phyloP scores from a whole-genome alignment of 2,797 vertebrate genomes.

The Epinephelus coioides region DNA sequence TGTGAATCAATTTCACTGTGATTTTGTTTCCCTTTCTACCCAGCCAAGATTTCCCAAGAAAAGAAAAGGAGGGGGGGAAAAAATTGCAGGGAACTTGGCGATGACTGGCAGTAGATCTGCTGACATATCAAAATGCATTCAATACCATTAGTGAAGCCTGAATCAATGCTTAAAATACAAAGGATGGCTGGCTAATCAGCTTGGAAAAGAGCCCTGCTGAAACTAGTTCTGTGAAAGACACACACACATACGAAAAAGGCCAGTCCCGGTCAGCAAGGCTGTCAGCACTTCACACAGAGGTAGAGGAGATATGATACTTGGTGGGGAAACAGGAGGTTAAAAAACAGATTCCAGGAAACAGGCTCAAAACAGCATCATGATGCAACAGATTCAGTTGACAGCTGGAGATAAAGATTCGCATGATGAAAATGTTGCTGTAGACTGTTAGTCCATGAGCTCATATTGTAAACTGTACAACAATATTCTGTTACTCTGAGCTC shows the following conservation, averaged over 20 bases:
- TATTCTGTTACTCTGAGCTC: background rate
- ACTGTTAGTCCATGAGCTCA: background rate
- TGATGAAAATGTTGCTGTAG: constrained; percentile 64
- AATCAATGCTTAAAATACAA: constrained; percentile 60
- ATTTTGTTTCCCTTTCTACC: constrained; percentile 56
- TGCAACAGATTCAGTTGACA: constrained; percentile 55
- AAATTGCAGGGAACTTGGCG: constrained; percentile 21
- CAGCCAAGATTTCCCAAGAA: constrained; percentile 43
- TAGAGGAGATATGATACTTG: background rate
- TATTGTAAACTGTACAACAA: constrained; percentile 2
- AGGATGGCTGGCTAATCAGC: constrained; percentile 44
- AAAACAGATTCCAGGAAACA: constrained; percentile 22
- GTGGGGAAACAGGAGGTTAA: constrained; percentile 19
- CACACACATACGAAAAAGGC: background rate
- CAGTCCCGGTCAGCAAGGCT: constrained; percentile 40
- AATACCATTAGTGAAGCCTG: constrained; percentile 55
- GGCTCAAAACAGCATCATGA: constrained; percentile 43
- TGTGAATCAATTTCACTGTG: constrained; percentile 62
- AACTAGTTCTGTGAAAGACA: constrained; percentile 14
- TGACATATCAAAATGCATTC: constrained; percentile 63
- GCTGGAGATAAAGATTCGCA: constrained; percentile 1
- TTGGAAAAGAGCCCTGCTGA: constrained; percentile 20
- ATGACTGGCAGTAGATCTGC: constrained; percentile 50
- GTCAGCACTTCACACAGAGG: constrained; percentile 51
- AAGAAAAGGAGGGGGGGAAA: background rate